Conservation (phyloP, 2,797 vertebrate genomes). For the Lacerta viridis region DNA sequence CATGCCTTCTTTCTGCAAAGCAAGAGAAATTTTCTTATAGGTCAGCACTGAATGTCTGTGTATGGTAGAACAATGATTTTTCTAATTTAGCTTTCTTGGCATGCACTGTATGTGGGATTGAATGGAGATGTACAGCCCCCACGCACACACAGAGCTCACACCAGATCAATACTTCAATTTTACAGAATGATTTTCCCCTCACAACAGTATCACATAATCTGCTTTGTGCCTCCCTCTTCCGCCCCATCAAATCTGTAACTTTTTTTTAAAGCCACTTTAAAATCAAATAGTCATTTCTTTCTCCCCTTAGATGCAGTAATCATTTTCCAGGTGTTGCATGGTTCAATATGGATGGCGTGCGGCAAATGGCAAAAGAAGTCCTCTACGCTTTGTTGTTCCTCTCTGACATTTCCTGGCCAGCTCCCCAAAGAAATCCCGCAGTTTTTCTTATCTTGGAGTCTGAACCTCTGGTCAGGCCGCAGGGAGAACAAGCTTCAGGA, state of each 20-base stretch:
- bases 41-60: background rate
- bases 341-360: background rate
- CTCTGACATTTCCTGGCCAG: conserved; percentile 28
- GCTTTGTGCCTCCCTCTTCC: conserved; percentile 54
- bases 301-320: conserved; percentile 54
- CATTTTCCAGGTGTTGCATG: conserved; percentile 49
- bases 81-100: conserved; percentile 65
- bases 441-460: conserved; percentile 37
- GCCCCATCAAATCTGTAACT: conserved; percentile 62
- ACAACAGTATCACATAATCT: conserved; percentile 51
- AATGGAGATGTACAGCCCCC: conserved; percentile 48
- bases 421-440: conserved; percentile 36
- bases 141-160: conserved; percentile 26
- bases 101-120: conserved; percentile 52
- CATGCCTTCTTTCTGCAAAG: conserved; percentile 5
- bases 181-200: conserved; percentile 57
- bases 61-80: conserved; percentile 51
- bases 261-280: conserved; percentile 57
- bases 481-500: conserved; percentile 27
- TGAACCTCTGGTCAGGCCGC: conserved; percentile 50
- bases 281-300: conserved; percentile 71
- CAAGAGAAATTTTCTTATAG: conserved; percentile 43
- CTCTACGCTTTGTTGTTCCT: conserved; percentile 39
- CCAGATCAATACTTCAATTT: conserved; percentile 74
- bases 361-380: conserved; percentile 22